phyloP scores from a whole-genome alignment of 2,888 invertebrate genomes.

The Tetranychus truncatus region DNA sequence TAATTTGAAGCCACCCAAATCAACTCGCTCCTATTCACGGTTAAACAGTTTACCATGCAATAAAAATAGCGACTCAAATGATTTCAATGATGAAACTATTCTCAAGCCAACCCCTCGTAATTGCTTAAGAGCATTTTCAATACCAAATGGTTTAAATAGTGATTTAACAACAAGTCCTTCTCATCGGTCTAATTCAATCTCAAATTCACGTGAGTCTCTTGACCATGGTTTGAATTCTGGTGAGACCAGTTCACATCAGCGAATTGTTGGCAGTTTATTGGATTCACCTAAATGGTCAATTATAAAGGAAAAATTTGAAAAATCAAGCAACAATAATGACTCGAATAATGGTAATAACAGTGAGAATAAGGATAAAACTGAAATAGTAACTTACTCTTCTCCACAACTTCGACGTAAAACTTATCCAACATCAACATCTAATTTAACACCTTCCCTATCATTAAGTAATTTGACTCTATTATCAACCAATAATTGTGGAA shows the following conservation, averaged over 20 bases:
- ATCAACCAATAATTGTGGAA: not conserved
- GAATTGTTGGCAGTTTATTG: not conserved
- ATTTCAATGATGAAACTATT: not conserved
- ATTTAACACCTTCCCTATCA: not conserved
- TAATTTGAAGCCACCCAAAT: not conserved
- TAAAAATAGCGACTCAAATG: not conserved
- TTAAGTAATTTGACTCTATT: not conserved
- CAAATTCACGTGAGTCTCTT: not conserved
- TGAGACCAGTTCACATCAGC: not conserved
- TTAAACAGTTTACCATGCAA: not conserved
- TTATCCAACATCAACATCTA: not conserved
- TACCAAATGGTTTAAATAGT: not conserved
- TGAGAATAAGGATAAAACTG: not conserved
- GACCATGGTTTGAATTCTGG: not conserved
- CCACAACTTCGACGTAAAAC: not conserved
- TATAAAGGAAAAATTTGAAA: constrained; percentile 11
- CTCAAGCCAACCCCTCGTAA: not conserved
- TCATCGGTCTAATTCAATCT: not conserved
- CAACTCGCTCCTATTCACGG: not conserved
- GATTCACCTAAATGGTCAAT: constrained; percentile 9
- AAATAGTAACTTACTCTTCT: not conserved
- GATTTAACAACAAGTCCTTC: not conserved
- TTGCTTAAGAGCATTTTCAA: not conserved
- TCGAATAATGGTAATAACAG: not conserved
- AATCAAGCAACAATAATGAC: not conserved